phyloP scores from a whole-genome alignment of 2,888 invertebrate species.

The Eumacrocentrus americanus region DNA sequence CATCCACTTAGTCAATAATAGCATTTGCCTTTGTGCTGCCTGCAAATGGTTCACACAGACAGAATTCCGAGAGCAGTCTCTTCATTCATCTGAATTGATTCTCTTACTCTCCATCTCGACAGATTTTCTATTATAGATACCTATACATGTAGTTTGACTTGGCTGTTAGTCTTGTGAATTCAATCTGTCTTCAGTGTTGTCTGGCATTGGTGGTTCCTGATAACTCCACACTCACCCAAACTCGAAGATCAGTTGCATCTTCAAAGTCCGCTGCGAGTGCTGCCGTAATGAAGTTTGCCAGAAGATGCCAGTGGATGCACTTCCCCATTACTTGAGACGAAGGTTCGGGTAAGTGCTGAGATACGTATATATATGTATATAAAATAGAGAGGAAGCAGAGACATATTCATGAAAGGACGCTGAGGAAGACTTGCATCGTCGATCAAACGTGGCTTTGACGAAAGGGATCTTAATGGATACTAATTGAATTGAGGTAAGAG shows the following conservation, averaged over 20 bases:
- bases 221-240: no score
- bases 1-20: conserved; percentile 46
- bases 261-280: conserved; percentile 4
- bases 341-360: conserved; percentile 33
- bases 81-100: conserved; percentile 18
- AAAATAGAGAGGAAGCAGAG: background rate
- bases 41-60: conserved; percentile 31
- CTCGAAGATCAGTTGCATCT: conserved; percentile 1
- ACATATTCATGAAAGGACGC: conserved; percentile 1
- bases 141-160: background rate
- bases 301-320: conserved; percentile 34
- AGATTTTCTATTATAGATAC: background rate
- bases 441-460: conserved; percentile 10
- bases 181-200: no score
- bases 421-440: background rate
- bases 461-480: background rate
- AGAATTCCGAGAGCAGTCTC: conserved; percentile 19
- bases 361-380: no score
- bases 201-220: no score
- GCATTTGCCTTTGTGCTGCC: conserved; percentile 42
- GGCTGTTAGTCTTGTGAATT: background rate
- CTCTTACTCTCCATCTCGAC: conserved; percentile 21
- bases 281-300: conserved; percentile 40
- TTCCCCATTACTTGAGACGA: conserved; percentile 27
- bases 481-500: background rate